Conservation (phyloP, 2,113 vertebrate genomes). For the Propithecus coquereli region DNA sequence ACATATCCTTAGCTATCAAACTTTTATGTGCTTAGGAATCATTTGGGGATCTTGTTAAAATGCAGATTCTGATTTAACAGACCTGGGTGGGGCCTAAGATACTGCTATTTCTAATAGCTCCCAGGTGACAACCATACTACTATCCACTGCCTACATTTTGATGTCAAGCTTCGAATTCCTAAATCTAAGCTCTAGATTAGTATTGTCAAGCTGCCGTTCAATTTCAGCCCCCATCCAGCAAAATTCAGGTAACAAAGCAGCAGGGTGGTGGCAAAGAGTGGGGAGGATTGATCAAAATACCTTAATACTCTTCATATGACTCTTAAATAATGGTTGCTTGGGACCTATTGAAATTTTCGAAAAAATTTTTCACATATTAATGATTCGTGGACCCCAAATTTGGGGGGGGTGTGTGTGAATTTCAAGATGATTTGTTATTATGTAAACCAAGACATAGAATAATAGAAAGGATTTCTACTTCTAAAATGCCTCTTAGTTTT, state of each 20-base stretch:
- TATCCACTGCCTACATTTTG: background rate
- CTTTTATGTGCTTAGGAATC: background rate
- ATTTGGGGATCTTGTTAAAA: background rate
- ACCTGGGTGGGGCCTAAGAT: background rate
- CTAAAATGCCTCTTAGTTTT: background rate
- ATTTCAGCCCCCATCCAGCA: background rate
- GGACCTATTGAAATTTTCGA: background rate
- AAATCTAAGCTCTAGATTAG: background rate
- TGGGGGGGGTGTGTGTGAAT: background rate
- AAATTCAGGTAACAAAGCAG: background rate
- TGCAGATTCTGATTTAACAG: background rate
- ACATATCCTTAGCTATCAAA: background rate
- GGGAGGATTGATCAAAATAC: background rate
- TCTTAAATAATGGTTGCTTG: background rate
- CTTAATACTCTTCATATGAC: background rate
- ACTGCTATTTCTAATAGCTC: background rate
- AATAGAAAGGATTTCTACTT: background rate
- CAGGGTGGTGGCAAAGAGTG: background rate
- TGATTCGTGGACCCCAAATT: background rate
- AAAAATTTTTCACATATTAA: background rate
- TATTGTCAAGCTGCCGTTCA: background rate
- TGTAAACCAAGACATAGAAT: background rate
- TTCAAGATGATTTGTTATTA: background rate
- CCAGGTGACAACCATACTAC: background rate
- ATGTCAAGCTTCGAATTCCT: background rate